Percentiles rank a stretch among this genome's conserved stretches.
Evolutionary conservation across 1,140 invertebrate genomes (phyloP).

Genomic region (Drosophila neocordata): DNA sequence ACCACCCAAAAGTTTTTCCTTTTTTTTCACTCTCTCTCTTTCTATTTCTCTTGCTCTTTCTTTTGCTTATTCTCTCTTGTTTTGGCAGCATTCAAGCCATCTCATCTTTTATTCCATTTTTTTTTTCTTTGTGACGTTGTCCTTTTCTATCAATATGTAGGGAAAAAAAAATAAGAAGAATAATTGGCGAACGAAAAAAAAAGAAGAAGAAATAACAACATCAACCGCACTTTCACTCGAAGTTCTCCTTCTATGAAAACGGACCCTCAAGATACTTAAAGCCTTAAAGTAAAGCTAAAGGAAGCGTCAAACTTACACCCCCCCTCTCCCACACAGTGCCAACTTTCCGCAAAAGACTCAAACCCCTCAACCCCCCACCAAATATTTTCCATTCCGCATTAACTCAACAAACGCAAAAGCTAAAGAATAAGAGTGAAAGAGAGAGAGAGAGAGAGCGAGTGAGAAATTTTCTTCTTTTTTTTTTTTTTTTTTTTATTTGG

Average conservation of each 20-base stretch:
- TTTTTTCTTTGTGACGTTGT: constrained; percentile 37
- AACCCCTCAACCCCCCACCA: neutral
- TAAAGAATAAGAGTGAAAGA: neutral
- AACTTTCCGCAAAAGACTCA: neutral
- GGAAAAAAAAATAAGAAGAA: neutral
- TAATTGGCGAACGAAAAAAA: too few relatives aligned
- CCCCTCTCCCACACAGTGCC: neutral
- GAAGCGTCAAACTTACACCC: constrained; percentile 34
- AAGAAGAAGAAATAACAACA: constrained; percentile 5
- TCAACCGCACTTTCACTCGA: constrained; percentile 68
- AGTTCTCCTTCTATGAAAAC: neutral
- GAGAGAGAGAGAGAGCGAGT: constrained; percentile 23
- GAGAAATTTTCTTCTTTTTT: constrained; percentile 11
- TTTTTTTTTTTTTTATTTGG: constrained; percentile 41
- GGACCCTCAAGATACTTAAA: constrained; percentile 59
- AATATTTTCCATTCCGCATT: neutral
- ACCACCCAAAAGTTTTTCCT: constrained; percentile 16
- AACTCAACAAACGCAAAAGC: neutral
- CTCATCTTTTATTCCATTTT: neutral
- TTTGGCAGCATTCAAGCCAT: too few relatives aligned
- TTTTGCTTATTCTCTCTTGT: neutral
- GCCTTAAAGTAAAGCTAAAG: constrained; percentile 48
- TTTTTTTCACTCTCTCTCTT: neutral
- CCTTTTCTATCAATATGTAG: constrained; percentile 52
- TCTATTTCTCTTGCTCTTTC: neutral